Percentiles rank a stretch among this genome's conserved stretches.
Evolutionary conservation across 2,888 invertebrate genomes (phyloP).

Genomic region (Physocephala rufipes): DNA sequence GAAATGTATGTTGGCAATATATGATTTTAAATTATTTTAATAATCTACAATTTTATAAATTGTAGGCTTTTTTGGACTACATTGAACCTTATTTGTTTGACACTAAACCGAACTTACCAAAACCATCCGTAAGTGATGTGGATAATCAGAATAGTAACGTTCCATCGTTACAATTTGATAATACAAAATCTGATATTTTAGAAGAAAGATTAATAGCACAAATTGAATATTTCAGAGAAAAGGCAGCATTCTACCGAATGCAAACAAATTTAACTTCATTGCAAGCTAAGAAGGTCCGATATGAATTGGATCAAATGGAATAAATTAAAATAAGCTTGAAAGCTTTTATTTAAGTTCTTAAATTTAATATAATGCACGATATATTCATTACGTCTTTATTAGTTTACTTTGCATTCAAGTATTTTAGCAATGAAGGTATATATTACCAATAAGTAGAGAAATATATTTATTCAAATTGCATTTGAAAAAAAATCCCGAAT

Average conservation of each 20-base stretch:
- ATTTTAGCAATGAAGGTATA: neutral
- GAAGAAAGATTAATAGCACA: slow-evolving; percentile 54
- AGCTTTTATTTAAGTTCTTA: too few species aligned
- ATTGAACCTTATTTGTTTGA: neutral
- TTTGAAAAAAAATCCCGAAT: too few species aligned
- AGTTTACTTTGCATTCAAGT: neutral
- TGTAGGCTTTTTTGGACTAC: slow-evolving; percentile 33
- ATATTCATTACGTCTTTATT: neutral
- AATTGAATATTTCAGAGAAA: slow-evolving; percentile 55
- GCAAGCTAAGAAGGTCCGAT: slow-evolving; percentile 52
- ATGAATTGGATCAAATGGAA: slow-evolving; percentile 45
- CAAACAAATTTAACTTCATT: slow-evolving; percentile 55
- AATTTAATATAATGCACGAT: too few species aligned
- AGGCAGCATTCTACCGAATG: slow-evolving; percentile 55
- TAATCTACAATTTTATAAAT: neutral
- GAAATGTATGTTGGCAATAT: slow-evolving; percentile 27
- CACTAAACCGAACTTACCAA: slow-evolving; percentile 9
- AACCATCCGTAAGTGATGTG: neutral
- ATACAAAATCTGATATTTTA: slow-evolving; percentile 33
- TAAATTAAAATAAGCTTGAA: neutral
- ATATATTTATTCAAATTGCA: too few species aligned
- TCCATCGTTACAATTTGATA: neutral
- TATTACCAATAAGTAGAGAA: neutral
- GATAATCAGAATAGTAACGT: slow-evolving; percentile 15
- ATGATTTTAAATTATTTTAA: neutral